Base-by-base conservation (phyloP, 2,113 vertebrate genomes). In the Panthera uncia region DNA sequence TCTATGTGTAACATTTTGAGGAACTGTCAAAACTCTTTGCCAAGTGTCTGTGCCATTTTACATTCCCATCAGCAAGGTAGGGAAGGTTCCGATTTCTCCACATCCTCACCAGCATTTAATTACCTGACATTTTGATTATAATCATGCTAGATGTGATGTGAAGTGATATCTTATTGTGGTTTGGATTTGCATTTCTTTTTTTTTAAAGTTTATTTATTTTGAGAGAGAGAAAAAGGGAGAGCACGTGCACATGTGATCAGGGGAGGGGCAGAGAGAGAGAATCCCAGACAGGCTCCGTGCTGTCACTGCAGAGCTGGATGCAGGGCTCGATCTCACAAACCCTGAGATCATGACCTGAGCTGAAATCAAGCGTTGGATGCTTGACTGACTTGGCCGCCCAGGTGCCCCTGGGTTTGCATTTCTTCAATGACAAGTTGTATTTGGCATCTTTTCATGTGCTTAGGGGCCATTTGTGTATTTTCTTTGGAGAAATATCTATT, bases 401-500 rank as follows among this genome's bases (percentile, higher is more conserved):
- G 57, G 57, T 61, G 19, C 57, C 57, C 57, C 57, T 93, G 69
- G 29, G 8, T 66, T 80, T 94, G 69, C 36, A 13, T 95, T 80
- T 89, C 71, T 74, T 7, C 84, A n/a, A 19, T 66, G 25, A 88
- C 61, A 36, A 14, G n/a, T 86, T n/a, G 21, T 8, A 7, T 74
- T 50, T 66, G 84, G 10, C 66, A 36, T 93, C 79, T 86, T 92
- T 96, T 80, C 45, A 21, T 12, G 48, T 80, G 76, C 29, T 81
- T 45, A 11, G 68, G 91, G 81, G 15, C 27, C 65, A 4, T 93
- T 83, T 80, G 23, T 71, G 5, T 87, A 3, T 89, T 14, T 91
- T 91, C 57, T 93, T 95, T 69, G 61, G 79, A 89, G 73, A 93
- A 71, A 65, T 78, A n/a, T 55, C 27, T 84, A 9, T 63, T 91